A percentile compares a stretch with the other conserved stretches of the same genome.
Conservation (phyloP, 2,113 vertebrate genomes). For the zebrafish (Danio rerio) region GRCz12tu NC_133184.1:10041001-10041500, state of each 20-base stretch:
- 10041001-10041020: too few relatives aligned
- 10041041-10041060: too few relatives aligned
- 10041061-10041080: too few relatives aligned
- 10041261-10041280: constrained; percentile 91
- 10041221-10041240: constrained; percentile 77
- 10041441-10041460: too few relatives aligned
- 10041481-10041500: too few relatives aligned
- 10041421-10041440: background rate
- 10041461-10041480: too few relatives aligned
- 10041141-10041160: too few relatives aligned
- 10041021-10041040: too few relatives aligned
- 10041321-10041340: constrained; percentile 79
- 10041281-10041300: constrained; percentile 91
- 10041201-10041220: background rate
- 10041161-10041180: too few relatives aligned
- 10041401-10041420: background rate
- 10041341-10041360: constrained; percentile 94
- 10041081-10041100: too few relatives aligned
- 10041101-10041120: too few relatives aligned
- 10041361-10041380: constrained; percentile 86
- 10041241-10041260: constrained; percentile 90
- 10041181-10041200: background rate
- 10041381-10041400: constrained; percentile 29
- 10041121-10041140: too few relatives aligned
- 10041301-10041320: constrained; percentile 89